Percentiles rank a stretch among this genome's conserved stretches.
These are phyloP conservation scores for Heliconius cydno DNA, from an alignment of 2,888 invertebrate species.

Conservation along the genomic window DNA sequence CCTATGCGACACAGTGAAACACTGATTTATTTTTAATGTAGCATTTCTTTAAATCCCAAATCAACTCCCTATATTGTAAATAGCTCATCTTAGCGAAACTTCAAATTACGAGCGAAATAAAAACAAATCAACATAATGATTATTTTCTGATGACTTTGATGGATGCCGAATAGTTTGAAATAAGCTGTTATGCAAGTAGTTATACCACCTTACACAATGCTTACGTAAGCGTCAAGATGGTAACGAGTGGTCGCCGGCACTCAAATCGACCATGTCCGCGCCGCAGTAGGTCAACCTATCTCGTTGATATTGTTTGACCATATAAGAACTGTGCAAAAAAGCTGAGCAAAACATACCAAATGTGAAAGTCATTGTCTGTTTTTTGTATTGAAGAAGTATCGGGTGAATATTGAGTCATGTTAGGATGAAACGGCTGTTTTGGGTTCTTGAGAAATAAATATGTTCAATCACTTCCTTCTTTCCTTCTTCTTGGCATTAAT, in stretches of 20 bases:
- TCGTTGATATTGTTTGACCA: constrained; percentile 55
- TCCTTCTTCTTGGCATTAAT: too few species aligned
- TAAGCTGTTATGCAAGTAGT: constrained; percentile 57
- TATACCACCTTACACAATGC: constrained; percentile 61
- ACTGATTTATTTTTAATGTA: too few species aligned
- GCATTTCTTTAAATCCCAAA: neutral
- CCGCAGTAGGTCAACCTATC: constrained; percentile 60
- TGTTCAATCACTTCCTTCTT: neutral
- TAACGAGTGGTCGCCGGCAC: constrained; percentile 55
- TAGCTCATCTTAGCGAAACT: neutral
- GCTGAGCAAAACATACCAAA: constrained; percentile 19
- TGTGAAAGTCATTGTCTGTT: constrained; percentile 37
- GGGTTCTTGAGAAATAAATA: constrained; percentile 7
- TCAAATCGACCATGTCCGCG: constrained; percentile 61
- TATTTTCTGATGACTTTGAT: neutral
- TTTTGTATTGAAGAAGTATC: neutral
- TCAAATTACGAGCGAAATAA: neutral
- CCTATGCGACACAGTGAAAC: too few species aligned
- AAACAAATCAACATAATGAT: neutral
- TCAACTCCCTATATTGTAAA: neutral
- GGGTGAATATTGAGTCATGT: neutral
- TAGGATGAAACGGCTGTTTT: neutral
- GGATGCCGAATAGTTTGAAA: constrained; percentile 15
- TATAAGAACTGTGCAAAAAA: constrained; percentile 34
- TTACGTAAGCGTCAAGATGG: constrained; percentile 62